Percentiles rank a stretch among this genome's conserved stretches.
These are phyloP conservation scores for Escarpia spicata DNA, from an alignment of 2,888 invertebrate species.

Conservation along the genomic window DNA sequence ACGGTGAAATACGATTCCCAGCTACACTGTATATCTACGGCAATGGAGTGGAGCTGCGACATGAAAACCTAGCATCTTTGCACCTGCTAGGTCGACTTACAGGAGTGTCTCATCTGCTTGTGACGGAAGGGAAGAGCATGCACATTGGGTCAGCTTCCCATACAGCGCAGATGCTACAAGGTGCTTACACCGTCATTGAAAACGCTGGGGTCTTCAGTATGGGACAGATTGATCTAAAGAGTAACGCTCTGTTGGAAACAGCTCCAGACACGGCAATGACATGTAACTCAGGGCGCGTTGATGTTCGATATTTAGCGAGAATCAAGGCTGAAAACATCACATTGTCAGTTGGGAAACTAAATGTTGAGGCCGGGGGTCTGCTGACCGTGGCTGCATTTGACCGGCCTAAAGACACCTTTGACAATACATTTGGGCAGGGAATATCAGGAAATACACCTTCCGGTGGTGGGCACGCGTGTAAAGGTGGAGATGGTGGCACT, in stretches of 20 bases:
- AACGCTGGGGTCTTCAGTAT: conserved; percentile 42
- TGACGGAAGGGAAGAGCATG: conserved; percentile 46
- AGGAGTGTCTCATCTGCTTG: conserved; percentile 45
- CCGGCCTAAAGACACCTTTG: conserved; percentile 46
- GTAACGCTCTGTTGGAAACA: conserved; percentile 44
- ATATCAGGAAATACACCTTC: conserved; percentile 37
- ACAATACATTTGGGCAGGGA: conserved; percentile 43
- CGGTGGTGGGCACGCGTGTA: conserved; percentile 51
- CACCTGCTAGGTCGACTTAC: conserved; percentile 46
- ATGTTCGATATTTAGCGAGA: conserved; percentile 45
- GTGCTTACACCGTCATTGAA: conserved; percentile 39
- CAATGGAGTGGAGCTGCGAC: conserved; percentile 41
- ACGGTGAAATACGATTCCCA: conserved; percentile 46
- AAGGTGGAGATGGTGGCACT: conserved; percentile 46
- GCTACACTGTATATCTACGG: conserved; percentile 49
- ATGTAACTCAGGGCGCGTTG: conserved; percentile 42
- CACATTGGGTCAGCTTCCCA: conserved; percentile 45
- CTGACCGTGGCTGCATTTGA: conserved; percentile 48
- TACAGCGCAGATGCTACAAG: conserved; percentile 45
- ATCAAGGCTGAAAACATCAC: conserved; percentile 51
- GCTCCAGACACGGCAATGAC: conserved; percentile 44
- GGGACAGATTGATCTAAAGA: conserved; percentile 48
- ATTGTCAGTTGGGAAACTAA: conserved; percentile 43
- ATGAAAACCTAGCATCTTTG: conserved; percentile 30
- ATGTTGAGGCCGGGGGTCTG: conserved; percentile 49